Base-by-base conservation (phyloP, 2,888 invertebrate species). In the Clusia tigrina region DNA sequence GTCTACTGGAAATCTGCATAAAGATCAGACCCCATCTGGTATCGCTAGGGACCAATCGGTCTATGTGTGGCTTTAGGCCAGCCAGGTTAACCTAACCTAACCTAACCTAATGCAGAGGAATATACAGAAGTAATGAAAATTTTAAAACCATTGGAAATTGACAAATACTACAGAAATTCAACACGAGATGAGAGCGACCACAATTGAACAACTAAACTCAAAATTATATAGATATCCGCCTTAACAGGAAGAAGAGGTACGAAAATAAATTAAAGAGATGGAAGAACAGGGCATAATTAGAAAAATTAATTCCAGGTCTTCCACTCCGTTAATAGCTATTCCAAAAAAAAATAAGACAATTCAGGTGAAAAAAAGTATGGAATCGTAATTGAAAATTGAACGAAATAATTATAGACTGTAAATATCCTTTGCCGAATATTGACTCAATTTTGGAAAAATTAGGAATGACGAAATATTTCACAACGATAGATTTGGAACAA, bases 391-490 rank as follows among this genome's bases (percentile, higher is more conserved):
- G 32, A 32, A 42, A 42, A 46, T 9, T 57, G 6, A 56, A 56
- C 24, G 42, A 56, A 24, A 20, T 42, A 9, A 57, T 46, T 22
- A n/a, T 48, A 3, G 46, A 12, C 10, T 42, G 46, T 17, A 56
- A 56, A 46, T 56, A 56, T 24, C 42, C 51, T 1, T 26, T 51
- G 15, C 58, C 58, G 1, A 58, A 58, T 32, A 58, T 58, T 15
- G 58, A 54, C n/a, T 9, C 37, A 23, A 56, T 56, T 42, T 18
- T 56, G n/a, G 57, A 57, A 12, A 32, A 32, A 32, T 12, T 32
- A 32, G 32, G 32, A 32, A 32, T 6, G 12, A 12, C 32, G 6
- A 6, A 54, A 54, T 26, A 54, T 17, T 54, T 54, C 17, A 54
- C n/a, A 3, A 54, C 54, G 9, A 12, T 54, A 24, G 54, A 54